phyloP scores from a whole-genome alignment of 2,113 vertebrate species.

The Mesoclemmys tuberculata region DNA sequence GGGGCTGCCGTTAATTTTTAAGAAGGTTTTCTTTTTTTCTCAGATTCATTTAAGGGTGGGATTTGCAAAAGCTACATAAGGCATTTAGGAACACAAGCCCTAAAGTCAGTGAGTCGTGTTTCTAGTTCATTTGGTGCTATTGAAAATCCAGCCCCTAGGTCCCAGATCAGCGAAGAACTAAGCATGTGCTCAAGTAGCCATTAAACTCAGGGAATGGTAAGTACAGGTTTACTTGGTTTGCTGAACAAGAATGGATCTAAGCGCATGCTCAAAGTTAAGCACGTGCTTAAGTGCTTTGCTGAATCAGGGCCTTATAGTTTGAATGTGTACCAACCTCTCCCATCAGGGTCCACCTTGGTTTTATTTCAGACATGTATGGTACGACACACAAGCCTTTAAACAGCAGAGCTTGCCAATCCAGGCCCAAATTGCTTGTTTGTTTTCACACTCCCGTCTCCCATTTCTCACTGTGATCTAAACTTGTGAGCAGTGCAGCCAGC shows the following conservation, averaged over 20 bases:
- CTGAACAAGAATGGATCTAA: neutral
- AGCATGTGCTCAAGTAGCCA: neutral
- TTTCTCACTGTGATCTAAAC: neutral
- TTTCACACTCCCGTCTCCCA: neutral
- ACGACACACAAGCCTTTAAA: neutral
- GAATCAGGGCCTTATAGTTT: too few species aligned
- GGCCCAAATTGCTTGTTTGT: neutral
- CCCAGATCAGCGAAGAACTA: neutral
- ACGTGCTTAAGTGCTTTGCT: neutral
- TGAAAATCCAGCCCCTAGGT: neutral
- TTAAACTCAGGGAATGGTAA: neutral
- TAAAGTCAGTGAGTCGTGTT: neutral
- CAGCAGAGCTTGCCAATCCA: neutral
- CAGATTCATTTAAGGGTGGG: neutral
- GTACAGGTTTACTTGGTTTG: neutral
- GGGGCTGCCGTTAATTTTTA: neutral
- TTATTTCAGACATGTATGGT: neutral
- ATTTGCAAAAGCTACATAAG: neutral
- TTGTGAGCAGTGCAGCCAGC: neutral
- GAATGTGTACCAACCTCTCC: too few species aligned
- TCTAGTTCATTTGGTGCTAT: neutral
- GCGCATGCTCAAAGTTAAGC: neutral
- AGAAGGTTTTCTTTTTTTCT: neutral
- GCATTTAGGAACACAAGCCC: neutral
- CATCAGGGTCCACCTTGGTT: too few species aligned